Evolutionary conservation across 2,113 vertebrate genomes (phyloP).

Genomic region (Pollachius pollachius): DNA sequence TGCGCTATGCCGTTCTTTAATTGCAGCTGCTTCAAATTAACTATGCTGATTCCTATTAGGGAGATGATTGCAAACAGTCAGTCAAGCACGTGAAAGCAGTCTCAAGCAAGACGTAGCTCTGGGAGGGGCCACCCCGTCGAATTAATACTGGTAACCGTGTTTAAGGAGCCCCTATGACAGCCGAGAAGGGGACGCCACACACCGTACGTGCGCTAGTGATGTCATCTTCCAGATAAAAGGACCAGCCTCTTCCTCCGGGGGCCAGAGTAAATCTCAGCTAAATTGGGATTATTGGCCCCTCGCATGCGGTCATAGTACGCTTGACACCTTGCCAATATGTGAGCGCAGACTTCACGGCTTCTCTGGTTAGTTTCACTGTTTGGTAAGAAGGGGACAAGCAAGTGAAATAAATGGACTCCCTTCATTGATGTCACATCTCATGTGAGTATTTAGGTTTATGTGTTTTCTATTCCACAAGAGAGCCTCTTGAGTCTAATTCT

Average conservation of each 20-base stretch:
- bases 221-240: constrained; percentile 33
- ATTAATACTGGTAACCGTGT: constrained; percentile 54
- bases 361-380: too few relatives aligned
- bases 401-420: not conserved
- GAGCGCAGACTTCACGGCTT: not conserved
- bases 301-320: constrained; percentile 36
- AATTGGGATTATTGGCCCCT: constrained; percentile 40
- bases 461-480: too few relatives aligned
- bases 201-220: constrained; percentile 28
- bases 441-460: too few relatives aligned
- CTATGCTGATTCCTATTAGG: constrained; percentile 47
- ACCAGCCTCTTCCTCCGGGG: constrained; percentile 6
- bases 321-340: constrained; percentile 10
- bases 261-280: constrained; percentile 39
- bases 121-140: constrained; percentile 51
- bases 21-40: constrained; percentile 61
- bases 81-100: constrained; percentile 49
- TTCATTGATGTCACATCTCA: too few relatives aligned
- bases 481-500: not conserved
- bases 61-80: constrained; percentile 58
- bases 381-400: too few relatives aligned
- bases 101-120: constrained; percentile 36
- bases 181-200: constrained; percentile 32
- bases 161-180: constrained; percentile 47
- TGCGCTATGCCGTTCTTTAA: constrained; percentile 33